phyloP scores from a whole-genome alignment of 2,113 vertebrate genomes.

The Typhlomys cinereus region DNA sequence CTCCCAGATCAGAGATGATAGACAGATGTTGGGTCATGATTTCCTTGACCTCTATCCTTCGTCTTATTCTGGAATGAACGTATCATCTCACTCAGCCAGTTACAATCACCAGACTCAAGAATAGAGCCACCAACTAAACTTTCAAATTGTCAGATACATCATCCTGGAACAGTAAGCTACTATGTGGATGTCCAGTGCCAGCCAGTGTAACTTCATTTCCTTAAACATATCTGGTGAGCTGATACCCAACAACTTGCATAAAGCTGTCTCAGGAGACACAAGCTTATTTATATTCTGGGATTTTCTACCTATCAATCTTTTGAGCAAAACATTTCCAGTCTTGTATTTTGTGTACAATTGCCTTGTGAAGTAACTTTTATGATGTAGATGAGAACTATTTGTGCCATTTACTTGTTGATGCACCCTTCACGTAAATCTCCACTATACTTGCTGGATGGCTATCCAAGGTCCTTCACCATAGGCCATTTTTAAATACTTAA shows the following conservation, averaged over 20 bases:
- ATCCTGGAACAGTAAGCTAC: not conserved
- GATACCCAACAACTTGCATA: not conserved
- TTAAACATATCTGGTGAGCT: not conserved
- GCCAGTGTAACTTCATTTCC: not conserved
- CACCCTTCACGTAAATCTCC: not conserved
- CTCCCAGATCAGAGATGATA: not conserved
- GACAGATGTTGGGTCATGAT: not conserved
- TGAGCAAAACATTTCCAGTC: not conserved
- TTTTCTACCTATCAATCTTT: not conserved
- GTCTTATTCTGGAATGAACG: not conserved
- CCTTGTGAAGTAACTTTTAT: not conserved
- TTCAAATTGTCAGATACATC: not conserved
- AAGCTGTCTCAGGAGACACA: not conserved
- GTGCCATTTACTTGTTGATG: not conserved
- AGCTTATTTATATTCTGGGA: not conserved
- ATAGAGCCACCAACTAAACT: not conserved
- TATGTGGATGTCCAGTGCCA: not conserved
- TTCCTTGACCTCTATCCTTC: not conserved
- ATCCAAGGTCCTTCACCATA: not conserved
- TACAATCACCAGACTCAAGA: not conserved
- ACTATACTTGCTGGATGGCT: not conserved
- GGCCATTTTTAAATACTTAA: conserved; percentile 16
- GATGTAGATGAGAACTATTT: not conserved
- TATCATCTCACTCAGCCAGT: not conserved
- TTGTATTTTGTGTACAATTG: not conserved